Percentiles rank a stretch among this genome's conserved stretches.
These are phyloP conservation scores for Riparia riparia DNA, from an alignment of 2,113 vertebrate genomes.

Conservation along the genomic window DNA sequence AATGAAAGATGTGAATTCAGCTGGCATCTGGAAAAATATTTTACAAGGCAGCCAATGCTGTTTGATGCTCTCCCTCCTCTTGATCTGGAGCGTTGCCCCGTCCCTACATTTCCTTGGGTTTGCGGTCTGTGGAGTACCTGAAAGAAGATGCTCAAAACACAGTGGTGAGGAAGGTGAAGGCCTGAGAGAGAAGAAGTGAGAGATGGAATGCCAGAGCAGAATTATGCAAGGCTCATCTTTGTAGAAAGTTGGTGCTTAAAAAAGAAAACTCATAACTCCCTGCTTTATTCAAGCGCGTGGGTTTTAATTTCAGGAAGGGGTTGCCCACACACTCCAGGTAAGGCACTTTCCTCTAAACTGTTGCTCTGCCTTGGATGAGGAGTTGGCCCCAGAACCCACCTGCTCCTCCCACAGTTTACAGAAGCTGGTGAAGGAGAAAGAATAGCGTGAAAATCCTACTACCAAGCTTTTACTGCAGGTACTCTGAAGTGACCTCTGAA, in stretches of 20 bases:
- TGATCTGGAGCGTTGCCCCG: rapidly evolving
- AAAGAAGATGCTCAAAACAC: not conserved
- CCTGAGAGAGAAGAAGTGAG: not conserved
- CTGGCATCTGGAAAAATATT: not conserved
- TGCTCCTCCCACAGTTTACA: not conserved
- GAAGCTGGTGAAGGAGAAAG: not conserved
- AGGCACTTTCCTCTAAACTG: not conserved
- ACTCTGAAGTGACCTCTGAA: not conserved
- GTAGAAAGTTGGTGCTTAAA: not conserved
- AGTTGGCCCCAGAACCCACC: not conserved
- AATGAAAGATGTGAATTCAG: not conserved
- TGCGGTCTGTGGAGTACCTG: rapidly evolving
- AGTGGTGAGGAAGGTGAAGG: not conserved
- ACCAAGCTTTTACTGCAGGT: not conserved
- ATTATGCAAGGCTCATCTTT: not conserved
- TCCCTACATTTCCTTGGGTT: not conserved
- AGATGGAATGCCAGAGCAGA: not conserved
- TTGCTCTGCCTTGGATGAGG: not conserved
- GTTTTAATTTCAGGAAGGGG: not conserved
- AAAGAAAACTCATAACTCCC: not conserved
- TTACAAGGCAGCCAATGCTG: not conserved
- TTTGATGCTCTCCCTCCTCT: not conserved
- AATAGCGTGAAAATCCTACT: not conserved
- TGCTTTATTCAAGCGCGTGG: not conserved
- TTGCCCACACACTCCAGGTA: not conserved